phyloP scores from a whole-genome alignment of 2,113 vertebrate species.

The Mystacornis crossleyi region DNA sequence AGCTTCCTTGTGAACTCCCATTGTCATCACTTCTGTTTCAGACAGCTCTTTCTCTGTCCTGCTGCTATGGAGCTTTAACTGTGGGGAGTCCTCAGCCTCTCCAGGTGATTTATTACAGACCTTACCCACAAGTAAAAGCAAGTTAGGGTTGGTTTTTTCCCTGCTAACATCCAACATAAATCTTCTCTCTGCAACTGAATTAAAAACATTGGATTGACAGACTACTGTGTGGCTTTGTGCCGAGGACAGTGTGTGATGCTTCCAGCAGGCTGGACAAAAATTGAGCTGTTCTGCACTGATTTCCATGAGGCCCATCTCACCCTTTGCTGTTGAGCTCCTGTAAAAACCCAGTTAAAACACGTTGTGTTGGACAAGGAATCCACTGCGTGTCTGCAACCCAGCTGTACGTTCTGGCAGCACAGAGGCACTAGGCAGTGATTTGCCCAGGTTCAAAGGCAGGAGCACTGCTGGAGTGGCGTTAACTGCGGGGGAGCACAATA shows the following conservation, averaged over 20 bases:
- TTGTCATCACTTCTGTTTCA: fast-evolving
- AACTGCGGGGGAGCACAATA: not conserved
- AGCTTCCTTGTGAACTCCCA: not conserved
- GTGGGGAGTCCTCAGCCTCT: not conserved
- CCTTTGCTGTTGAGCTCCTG: not conserved
- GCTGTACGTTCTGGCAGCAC: not conserved
- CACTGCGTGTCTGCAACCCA: not conserved
- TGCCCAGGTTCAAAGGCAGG: not conserved
- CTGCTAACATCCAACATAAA: not conserved
- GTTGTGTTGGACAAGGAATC: not conserved
- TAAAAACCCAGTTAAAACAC: fast-evolving
- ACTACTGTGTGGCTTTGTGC: not conserved
- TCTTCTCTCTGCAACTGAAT: not conserved
- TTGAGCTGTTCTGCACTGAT: not conserved
- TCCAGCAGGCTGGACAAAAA: not conserved
- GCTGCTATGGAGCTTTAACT: not conserved
- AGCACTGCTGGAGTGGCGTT: not conserved
- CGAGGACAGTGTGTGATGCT: not conserved
- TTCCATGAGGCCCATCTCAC: not conserved
- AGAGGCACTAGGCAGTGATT: not conserved
- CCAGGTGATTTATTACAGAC: not conserved
- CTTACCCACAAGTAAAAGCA: not conserved
- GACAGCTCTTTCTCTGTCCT: not conserved
- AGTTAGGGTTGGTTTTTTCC: fast-evolving
- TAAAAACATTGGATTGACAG: not conserved